Percentiles rank a stretch among this genome's conserved stretches.
phyloP scores from a whole-genome alignment of 2,113 vertebrate genomes.

The Cervus canadensis region DNA sequence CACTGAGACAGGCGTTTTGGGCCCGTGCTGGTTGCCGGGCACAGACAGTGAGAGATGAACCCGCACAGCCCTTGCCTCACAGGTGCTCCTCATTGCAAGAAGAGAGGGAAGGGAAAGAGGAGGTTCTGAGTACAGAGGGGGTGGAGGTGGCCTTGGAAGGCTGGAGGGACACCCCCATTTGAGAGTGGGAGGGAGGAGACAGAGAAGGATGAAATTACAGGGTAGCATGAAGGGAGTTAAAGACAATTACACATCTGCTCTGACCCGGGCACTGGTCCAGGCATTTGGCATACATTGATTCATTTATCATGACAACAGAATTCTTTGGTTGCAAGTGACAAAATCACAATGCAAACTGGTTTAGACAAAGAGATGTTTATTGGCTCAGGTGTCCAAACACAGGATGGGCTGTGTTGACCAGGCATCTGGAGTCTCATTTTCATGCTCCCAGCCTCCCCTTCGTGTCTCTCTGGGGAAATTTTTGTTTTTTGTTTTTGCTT shows the following conservation, averaged over 20 bases:
- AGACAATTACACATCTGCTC: not conserved
- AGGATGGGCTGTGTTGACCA: not conserved
- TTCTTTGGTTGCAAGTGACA: not conserved
- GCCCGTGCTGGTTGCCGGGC: not conserved
- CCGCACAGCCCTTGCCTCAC: fast-evolving
- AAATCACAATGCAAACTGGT: not conserved
- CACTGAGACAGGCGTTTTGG: not conserved
- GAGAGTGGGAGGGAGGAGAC: not conserved
- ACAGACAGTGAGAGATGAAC: not conserved
- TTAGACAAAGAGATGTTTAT: not conserved
- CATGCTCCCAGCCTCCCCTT: not conserved
- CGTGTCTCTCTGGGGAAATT: not conserved
- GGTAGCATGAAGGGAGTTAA: not conserved
- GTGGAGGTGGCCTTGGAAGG: not conserved
- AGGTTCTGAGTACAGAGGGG: not conserved
- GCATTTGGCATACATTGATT: not conserved
- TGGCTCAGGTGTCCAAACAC: not conserved
- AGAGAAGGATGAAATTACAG: not conserved
- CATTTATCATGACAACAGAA: constrained; percentile 21
- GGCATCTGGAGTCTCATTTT: not conserved
- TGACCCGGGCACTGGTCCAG: not conserved
- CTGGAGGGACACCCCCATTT: not conserved
- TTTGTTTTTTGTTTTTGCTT: not conserved
- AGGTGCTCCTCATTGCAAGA: not conserved
- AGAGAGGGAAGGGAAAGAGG: not conserved